phyloP scores from a whole-genome alignment of 2,888 invertebrate species.

The Argyra leucocephala region DNA sequence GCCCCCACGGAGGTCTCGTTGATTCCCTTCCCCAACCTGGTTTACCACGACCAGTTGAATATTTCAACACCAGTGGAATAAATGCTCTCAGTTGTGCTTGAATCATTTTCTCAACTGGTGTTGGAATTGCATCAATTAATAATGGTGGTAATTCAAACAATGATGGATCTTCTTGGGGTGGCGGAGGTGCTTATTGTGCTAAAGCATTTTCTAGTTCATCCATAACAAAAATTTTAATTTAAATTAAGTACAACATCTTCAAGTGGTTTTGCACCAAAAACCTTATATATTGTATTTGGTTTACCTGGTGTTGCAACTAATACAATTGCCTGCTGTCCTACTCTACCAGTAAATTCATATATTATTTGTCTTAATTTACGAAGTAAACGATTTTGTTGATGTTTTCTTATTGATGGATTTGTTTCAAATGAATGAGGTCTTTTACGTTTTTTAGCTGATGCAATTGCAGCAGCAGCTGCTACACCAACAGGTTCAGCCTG shows the following conservation, averaged over 20 bases:
- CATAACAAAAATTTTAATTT: constrained; percentile 80
- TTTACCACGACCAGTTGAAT: constrained; percentile 91
- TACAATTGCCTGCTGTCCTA: constrained; percentile 94
- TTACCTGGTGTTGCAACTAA: constrained; percentile 93
- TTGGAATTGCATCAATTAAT: constrained; percentile 94
- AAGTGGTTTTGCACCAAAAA: constrained; percentile 91
- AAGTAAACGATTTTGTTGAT: constrained; percentile 87
- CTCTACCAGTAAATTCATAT: constrained; percentile 92
- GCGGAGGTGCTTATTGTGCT: constrained; percentile 84
- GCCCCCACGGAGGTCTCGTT: constrained; percentile 96
- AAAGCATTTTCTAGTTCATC: constrained; percentile 88
- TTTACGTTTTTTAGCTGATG: constrained; percentile 89
- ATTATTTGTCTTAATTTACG: constrained; percentile 84
- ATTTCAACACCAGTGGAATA: constrained; percentile 95
- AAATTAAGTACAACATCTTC: constrained; percentile 91
- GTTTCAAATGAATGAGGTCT: constrained; percentile 93
- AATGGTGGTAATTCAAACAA: constrained; percentile 91
- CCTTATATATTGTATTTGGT: constrained; percentile 90
- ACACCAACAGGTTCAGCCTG: constrained; percentile 94
- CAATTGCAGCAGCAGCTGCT: constrained; percentile 93
- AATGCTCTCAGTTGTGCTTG: constrained; percentile 94
- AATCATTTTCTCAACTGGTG: constrained; percentile 98
- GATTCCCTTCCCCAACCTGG: constrained; percentile 97
- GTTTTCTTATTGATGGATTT: constrained; percentile 89
- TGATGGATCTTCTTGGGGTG: constrained; percentile 72